Evolutionary conservation across 2,113 vertebrate genomes (phyloP).

Genomic region (Lichenostomus cassidix): DNA sequence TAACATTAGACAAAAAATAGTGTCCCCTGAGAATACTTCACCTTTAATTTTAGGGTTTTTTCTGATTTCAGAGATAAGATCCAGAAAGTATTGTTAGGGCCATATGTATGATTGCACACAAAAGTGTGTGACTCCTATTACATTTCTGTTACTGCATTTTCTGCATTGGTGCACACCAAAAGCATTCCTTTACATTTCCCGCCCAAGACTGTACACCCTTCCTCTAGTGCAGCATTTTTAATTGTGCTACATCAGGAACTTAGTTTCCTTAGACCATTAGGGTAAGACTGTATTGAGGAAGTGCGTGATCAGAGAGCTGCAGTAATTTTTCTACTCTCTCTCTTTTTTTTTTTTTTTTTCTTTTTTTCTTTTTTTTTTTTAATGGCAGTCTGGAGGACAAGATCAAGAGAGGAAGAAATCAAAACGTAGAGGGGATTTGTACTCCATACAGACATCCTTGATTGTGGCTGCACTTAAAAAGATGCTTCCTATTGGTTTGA

Average conservation of each 20-base stretch:
- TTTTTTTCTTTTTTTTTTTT: neutral
- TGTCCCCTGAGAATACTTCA: neutral
- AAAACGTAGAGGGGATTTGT: constrained; percentile 92
- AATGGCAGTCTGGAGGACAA: constrained; percentile 90
- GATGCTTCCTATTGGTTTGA: constrained; percentile 97
- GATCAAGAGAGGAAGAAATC: constrained; percentile 96
- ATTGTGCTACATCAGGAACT: neutral
- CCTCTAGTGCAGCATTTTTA: neutral
- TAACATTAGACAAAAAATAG: neutral
- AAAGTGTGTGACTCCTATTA: neutral
- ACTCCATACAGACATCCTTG: constrained; percentile 96
- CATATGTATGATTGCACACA: neutral
- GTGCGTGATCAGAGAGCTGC: neutral
- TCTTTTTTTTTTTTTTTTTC: neutral
- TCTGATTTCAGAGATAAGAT: constrained; percentile 14
- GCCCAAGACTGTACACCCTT: neutral
- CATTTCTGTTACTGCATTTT: neutral
- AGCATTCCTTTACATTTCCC: neutral
- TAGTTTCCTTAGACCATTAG: neutral
- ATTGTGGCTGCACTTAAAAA: constrained; percentile 98
- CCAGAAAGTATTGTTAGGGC: neutral
- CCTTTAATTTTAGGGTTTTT: neutral
- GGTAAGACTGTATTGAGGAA: neutral
- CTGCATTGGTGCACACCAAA: neutral
- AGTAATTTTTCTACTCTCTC: neutral